These are phyloP conservation scores for Irena cyanogastra DNA, from an alignment of 2,113 vertebrate genomes.

Conservation along the genomic window DNA sequence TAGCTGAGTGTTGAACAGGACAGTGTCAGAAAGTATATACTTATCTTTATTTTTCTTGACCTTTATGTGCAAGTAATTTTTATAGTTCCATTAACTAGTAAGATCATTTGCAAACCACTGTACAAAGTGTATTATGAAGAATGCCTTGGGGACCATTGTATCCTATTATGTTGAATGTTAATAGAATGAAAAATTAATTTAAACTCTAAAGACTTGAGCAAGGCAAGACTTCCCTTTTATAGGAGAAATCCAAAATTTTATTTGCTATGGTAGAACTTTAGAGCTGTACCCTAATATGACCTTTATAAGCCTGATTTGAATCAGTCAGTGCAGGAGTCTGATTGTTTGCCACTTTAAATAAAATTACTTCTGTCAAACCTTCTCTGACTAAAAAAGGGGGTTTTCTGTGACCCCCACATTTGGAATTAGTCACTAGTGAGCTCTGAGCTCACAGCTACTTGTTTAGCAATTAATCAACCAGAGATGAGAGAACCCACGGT, in stretches of 20 bases:
- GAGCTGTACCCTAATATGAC: background rate
- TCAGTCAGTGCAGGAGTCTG: background rate
- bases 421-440: background rate
- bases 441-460: background rate
- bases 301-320: background rate
- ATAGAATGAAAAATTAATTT: constrained; percentile 70
- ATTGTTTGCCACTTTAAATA: background rate
- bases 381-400: background rate
- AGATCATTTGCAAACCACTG: constrained; percentile 69
- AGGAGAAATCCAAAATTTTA: constrained; percentile 9
- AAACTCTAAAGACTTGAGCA: constrained; percentile 7
- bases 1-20: background rate
- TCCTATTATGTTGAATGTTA: constrained; percentile 67
- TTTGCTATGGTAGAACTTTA: constrained; percentile 14
- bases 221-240: constrained; percentile 22
- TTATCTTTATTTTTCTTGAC: constrained; percentile 75
- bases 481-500: background rate
- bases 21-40: background rate
- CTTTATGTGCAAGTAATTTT: constrained; percentile 76
- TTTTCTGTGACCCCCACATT: background rate
- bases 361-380: background rate
- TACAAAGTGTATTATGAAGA: constrained; percentile 67
- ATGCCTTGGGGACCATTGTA: constrained; percentile 56
- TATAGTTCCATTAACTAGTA: constrained; percentile 73
- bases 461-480: background rate